Base-by-base conservation (phyloP, 2,797 vertebrate species). In the Silurus aristotelis region DNA sequence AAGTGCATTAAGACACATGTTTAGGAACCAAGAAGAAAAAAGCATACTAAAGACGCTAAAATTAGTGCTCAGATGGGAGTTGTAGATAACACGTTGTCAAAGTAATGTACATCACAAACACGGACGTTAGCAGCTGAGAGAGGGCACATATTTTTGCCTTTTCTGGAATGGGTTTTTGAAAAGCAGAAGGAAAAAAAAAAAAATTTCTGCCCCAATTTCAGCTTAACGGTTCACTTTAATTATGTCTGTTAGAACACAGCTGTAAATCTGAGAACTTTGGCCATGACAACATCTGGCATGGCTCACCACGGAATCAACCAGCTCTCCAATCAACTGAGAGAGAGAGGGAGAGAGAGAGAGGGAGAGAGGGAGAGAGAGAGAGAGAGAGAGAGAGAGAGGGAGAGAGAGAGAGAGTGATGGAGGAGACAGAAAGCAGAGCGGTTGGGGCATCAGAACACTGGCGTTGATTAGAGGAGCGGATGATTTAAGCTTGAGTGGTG, bases 351-450 rank as follows among this genome's bases (percentile, higher is more conserved):
- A 73, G 78, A 22, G 20, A 52, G 27, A 0, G 48, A 76, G 83
- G 81, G 67, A 48, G 83, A 73, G 78, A 22, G 20, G 46, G 27
- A 0, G 48, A 76, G 83, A 83, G 75, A 52, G 71, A 56, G 72
- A 76, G 52, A 63, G 77, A 22, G 76, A 7, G 56, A 61, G 79
- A 0, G 2, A 0, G 48, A 76, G 83, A 83, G 75, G n/a, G 71
- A 56, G 72, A 76, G 52, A 63, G 77, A 22, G 76, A 7, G 56
- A 61, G 79, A 0, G 2, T 89, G 90, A 90, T 86, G 89, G 90
- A 92, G 92, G 90, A 93, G 91, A 93, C 90, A 89, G 90, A 89
- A 88, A 87, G 84, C 80, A 87, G 87, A 87, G 71, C 84, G 80
- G 88, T 89, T 89, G 87, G 87, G 90, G 89, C 91, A 89, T 91